Percentiles rank a stretch among this genome's conserved stretches.
These are phyloP conservation scores for Drosophila yakuba DNA, from an alignment of 1,140 invertebrate species.

Conservation along the genomic window DNA sequence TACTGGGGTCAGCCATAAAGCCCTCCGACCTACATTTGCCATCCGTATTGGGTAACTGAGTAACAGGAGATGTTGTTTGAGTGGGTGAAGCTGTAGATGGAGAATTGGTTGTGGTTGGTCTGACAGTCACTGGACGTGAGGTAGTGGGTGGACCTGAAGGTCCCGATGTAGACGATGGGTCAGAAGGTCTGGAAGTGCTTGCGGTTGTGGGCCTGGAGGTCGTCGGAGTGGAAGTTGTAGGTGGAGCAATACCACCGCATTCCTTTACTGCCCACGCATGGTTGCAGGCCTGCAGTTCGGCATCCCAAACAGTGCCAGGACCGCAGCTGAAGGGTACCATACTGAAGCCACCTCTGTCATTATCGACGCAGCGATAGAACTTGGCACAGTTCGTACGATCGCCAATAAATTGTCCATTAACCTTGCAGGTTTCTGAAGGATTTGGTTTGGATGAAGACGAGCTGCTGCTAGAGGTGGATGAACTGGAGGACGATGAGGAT, in stretches of 20 bases:
- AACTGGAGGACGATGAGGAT: constrained; percentile 38
- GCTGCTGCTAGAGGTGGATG: constrained; percentile 32
- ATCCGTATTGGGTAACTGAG: constrained; percentile 8
- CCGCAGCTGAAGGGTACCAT: constrained; percentile 88
- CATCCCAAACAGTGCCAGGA: constrained; percentile 89
- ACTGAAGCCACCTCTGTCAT: constrained; percentile 86
- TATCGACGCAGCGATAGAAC: constrained; percentile 89
- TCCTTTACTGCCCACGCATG: constrained; percentile 84
- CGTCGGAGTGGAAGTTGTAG: constrained; percentile 21
- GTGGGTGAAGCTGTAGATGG: constrained; percentile 23
- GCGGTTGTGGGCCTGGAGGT: constrained; percentile 13
- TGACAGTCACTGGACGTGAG: background rate
- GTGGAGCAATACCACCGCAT: constrained; percentile 42
- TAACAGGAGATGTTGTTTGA: constrained; percentile 6
- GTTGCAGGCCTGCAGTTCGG: constrained; percentile 87
- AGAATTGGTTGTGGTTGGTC: background rate
- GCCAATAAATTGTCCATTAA: constrained; percentile 86
- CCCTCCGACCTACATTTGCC: constrained; percentile 61
- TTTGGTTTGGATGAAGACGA: constrained; percentile 41
- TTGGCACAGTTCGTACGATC: constrained; percentile 87
- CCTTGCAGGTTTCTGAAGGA: constrained; percentile 82
- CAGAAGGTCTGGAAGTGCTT: constrained; percentile 1
- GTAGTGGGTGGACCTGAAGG: background rate
- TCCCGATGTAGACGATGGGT: background rate
- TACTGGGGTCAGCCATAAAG: constrained; percentile 72